These are phyloP conservation scores for Phataginus tricuspis DNA, from an alignment of 2,797 vertebrate species.

Conservation along the genomic window DNA sequence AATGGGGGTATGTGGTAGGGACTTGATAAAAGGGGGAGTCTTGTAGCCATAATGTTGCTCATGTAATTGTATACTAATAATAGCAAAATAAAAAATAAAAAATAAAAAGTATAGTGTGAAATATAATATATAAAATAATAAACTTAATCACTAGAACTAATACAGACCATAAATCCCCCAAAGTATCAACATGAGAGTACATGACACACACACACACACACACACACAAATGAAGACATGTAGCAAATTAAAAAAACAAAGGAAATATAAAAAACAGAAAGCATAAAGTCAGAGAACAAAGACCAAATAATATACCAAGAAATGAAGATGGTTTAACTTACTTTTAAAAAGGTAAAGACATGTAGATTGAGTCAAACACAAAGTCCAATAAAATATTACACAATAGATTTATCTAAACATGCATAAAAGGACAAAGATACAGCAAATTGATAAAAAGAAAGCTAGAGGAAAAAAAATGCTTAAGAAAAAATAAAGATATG, in stretches of 20 bases:
- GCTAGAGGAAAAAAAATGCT: neutral
- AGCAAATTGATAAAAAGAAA: neutral
- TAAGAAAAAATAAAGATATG: neutral
- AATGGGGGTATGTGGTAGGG: too few species aligned
- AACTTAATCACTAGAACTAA: neutral
- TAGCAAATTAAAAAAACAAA: neutral
- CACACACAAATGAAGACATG: neutral
- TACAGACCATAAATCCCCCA: neutral
- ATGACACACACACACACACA: neutral
- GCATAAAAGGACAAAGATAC: neutral
- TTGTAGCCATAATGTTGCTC: too few species aligned
- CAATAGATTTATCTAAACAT: neutral
- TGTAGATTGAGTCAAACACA: slow-evolving; percentile 2
- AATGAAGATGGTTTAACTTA: neutral
- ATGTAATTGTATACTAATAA: too few species aligned
- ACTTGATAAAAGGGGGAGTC: too few species aligned
- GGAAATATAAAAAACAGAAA: slow-evolving; percentile 1
- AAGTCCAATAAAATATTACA: neutral
- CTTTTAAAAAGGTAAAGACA: neutral
- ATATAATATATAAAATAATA: neutral
- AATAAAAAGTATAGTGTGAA: neutral
- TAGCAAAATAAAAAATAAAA: neutral
- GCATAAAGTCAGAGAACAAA: neutral
- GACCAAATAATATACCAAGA: neutral
- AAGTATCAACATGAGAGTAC: neutral